Conservation (phyloP, 2,113 vertebrate species). For the Clinocottus analis region DNA sequence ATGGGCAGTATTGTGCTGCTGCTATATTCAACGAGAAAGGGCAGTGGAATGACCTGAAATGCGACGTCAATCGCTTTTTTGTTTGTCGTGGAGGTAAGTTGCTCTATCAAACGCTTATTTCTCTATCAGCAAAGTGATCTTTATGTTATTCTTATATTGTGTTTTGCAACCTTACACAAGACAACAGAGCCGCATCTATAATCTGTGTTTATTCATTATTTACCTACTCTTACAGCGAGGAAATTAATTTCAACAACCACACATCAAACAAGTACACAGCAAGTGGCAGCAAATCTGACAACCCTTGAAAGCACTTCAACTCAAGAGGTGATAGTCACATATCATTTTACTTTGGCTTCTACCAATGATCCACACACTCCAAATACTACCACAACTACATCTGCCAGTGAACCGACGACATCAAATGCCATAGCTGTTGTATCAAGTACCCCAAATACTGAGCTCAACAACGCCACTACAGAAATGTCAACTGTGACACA, state of each 20-base stretch:
- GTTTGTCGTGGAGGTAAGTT: constrained; percentile 71
- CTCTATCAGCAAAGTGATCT: constrained; percentile 2
- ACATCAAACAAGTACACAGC: constrained; percentile 18
- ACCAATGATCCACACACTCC: neutral
- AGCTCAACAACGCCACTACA: constrained; percentile 12
- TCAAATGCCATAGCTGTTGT: constrained; percentile 11
- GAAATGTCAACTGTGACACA: constrained; percentile 16
- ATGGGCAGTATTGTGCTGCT: constrained; percentile 46
- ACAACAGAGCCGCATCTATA: neutral
- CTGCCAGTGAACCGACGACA: neutral
- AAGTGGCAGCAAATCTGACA: neutral
- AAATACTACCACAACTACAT: neutral
- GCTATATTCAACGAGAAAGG: constrained; percentile 45
- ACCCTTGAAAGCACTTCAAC: neutral
- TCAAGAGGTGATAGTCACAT: neutral
- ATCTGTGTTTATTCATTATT: neutral
- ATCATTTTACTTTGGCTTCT: constrained; percentile 13
- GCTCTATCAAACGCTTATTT: neutral
- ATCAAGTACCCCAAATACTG: constrained; percentile 1
- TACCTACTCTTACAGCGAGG: constrained; percentile 35
- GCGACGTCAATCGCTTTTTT: constrained; percentile 24
- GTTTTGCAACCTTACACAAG: neutral
- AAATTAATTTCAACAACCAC: constrained; percentile 33
- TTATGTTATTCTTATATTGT: neutral
- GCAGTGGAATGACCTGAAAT: constrained; percentile 64